Conservation (phyloP, 2,797 vertebrate genomes). For the Cryptoprocta ferox region DNA sequence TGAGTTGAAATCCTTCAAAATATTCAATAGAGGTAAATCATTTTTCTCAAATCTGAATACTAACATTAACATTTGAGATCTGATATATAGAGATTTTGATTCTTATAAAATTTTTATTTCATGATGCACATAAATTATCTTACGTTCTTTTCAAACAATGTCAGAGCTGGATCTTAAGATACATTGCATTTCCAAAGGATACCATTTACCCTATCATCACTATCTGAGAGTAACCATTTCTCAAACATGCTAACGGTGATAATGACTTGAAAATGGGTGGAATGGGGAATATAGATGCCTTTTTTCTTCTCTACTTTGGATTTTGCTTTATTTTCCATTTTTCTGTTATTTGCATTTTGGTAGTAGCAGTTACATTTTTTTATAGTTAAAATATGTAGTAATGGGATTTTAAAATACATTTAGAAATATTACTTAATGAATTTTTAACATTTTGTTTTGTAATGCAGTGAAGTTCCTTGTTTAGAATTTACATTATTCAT, state of each 20-base stretch:
- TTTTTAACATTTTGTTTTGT: not conserved
- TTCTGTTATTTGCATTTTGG: not conserved
- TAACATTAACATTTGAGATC: not conserved
- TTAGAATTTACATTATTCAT: conserved; percentile 33
- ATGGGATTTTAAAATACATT: not conserved
- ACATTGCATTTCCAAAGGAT: not conserved
- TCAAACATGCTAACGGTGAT: not conserved
- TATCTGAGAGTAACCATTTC: not conserved
- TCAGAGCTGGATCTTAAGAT: not conserved
- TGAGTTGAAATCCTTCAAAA: not conserved
- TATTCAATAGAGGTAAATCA: not conserved
- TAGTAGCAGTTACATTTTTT: not conserved
- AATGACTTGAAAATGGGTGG: not conserved
- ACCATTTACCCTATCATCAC: not conserved
- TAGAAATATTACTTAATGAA: not conserved
- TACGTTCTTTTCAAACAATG: not conserved
- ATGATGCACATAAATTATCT: not conserved
- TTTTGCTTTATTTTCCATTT: not conserved
- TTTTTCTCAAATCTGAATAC: not conserved
- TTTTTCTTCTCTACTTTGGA: not conserved
- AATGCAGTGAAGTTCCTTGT: conserved; percentile 17
- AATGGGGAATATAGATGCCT: not conserved
- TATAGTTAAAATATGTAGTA: not conserved
- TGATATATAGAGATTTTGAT: not conserved
- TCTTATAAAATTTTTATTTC: not conserved